phyloP scores from a whole-genome alignment of 2,888 invertebrate genomes.

The Microdon myrmicae region DNA sequence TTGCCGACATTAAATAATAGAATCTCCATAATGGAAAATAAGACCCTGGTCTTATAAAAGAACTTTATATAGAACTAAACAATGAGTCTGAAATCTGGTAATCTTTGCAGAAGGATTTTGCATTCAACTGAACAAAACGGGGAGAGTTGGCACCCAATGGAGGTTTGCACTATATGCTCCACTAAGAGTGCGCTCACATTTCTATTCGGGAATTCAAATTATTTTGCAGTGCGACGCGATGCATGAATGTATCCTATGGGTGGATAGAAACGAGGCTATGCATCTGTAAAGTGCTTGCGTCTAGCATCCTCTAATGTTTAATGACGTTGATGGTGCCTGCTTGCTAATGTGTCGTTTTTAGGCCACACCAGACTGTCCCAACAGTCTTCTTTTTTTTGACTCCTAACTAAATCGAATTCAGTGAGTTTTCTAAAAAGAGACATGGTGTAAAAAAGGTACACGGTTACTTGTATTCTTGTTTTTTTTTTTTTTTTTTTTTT shows the following conservation, averaged over 20 bases:
- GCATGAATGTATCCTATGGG: slow-evolving; percentile 15
- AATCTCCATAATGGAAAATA: too few relatives aligned
- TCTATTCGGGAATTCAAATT: slow-evolving; percentile 42
- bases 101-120: too few relatives aligned
- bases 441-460: background rate
- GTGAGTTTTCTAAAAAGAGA: background rate
- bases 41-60: too few relatives aligned
- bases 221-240: slow-evolving; percentile 31
- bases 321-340: slow-evolving; percentile 15
- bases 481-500: slow-evolving; percentile 5
- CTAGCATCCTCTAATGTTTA: slow-evolving; percentile 27
- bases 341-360: slow-evolving; percentile 26
- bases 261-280: too few relatives aligned
- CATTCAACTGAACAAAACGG: too few relatives aligned
- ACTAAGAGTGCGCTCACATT: slow-evolving; percentile 16
- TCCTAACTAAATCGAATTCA: background rate
- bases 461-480: background rate
- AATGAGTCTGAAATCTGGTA: too few relatives aligned
- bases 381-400: slow-evolving; percentile 4
- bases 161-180: too few relatives aligned
- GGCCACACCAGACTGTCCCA: slow-evolving; percentile 30
- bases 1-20: too few relatives aligned
- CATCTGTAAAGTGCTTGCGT: slow-evolving; percentile 25
- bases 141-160: too few relatives aligned
- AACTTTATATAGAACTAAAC: too few relatives aligned